phyloP scores from a whole-genome alignment of 2,888 invertebrate species.

The Chymomyza fuscimana region DNA sequence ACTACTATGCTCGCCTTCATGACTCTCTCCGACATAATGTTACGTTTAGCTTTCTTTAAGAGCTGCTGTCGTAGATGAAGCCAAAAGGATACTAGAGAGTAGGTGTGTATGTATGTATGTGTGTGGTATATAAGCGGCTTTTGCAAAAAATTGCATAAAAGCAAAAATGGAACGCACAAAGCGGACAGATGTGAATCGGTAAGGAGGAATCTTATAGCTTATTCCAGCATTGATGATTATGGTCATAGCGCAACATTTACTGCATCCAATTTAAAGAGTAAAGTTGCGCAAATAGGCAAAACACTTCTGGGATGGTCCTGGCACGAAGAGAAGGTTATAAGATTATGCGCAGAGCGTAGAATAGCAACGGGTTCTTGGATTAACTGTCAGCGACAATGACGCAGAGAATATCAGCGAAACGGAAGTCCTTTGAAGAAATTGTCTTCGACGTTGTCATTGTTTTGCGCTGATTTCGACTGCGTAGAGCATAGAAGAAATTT shows the following conservation, averaged over 20 bases:
- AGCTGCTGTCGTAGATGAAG: conserved; percentile 18
- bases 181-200: background rate
- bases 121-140: background rate
- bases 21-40: background rate
- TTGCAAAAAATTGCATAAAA: background rate
- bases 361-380: conserved; percentile 54
- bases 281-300: background rate
- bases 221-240: background rate
- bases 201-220: background rate
- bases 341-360: conserved; percentile 27
- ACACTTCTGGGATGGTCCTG: background rate
- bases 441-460: conserved; percentile 29
- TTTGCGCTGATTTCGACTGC: conserved; percentile 17
- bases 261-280: background rate
- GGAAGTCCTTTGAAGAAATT: conserved; percentile 39
- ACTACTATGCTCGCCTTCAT: background rate
- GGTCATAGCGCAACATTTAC: conserved; percentile 19
- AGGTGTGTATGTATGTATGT: background rate
- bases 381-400: conserved; percentile 50
- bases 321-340: conserved; percentile 47
- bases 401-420: conserved; percentile 51
- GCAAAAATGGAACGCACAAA: no score
- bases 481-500: conserved; percentile 42
- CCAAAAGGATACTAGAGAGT: background rate
- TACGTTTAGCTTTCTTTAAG: background rate